These are phyloP conservation scores for Camelus dromedarius DNA, from an alignment of 2,113 vertebrate species.

Conservation along the genomic window DNA sequence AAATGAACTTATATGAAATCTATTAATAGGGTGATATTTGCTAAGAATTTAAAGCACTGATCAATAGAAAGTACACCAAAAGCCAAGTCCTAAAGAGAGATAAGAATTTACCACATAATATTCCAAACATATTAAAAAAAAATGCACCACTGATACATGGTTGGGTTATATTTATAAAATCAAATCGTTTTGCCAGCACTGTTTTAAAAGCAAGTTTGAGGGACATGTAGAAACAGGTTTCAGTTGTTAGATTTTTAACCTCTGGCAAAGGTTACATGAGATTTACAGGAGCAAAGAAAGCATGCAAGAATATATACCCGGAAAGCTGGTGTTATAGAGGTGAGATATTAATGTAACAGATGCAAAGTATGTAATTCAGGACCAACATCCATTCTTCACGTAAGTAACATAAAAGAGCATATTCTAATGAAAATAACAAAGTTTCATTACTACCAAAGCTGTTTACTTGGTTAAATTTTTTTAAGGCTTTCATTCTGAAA, in stretches of 20 bases:
- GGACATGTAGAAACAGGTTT: neutral
- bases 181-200: neutral
- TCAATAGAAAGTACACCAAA: neutral
- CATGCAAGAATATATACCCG: neutral
- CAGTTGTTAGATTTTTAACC: neutral
- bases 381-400: neutral
- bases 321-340: neutral
- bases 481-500: conserved; percentile 7
- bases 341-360: neutral
- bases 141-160: neutral
- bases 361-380: neutral
- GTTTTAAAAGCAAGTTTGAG: conserved; percentile 38
- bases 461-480: neutral
- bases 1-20: conserved; percentile 51
- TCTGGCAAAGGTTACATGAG: neutral
- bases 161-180: conserved; percentile 11
- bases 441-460: conserved; percentile 36
- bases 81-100: neutral
- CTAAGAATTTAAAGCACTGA: conserved; percentile 34
- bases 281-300: conserved; percentile 38
- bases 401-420: neutral
- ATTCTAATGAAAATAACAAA: conserved; percentile 21
- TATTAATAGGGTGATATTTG: neutral
- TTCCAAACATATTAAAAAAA: conserved; percentile 17
- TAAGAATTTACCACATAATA: conserved; percentile 47